Conservation (phyloP, 2,888 invertebrate species). For the Cetonia aurata region DNA sequence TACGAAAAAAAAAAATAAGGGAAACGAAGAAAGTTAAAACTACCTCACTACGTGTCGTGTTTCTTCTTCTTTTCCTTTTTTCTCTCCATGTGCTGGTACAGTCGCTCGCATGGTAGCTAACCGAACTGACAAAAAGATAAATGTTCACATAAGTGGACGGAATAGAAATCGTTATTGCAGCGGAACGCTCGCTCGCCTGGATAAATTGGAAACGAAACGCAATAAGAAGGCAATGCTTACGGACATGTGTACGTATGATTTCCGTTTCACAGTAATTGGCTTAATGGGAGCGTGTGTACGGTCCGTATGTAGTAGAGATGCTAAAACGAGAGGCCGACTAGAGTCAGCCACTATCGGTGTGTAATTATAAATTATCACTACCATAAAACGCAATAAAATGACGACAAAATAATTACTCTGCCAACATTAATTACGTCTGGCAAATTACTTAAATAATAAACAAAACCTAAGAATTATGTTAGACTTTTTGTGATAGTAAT, state of each 20-base stretch:
- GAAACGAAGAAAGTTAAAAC: slow-evolving; percentile 25
- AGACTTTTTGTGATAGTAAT: too few species aligned
- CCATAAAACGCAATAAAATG: slow-evolving; percentile 19
- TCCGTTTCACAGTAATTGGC: slow-evolving; percentile 13
- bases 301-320: background rate
- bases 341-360: slow-evolving; percentile 23
- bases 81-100: slow-evolving; percentile 15
- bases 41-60: slow-evolving; percentile 12
- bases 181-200: slow-evolving; percentile 21
- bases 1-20: slow-evolving; percentile 14
- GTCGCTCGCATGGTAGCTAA: slow-evolving; percentile 22
- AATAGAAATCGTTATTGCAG: slow-evolving; percentile 34
- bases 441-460: slow-evolving; percentile 21
- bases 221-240: slow-evolving; percentile 1
- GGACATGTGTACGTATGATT: slow-evolving; percentile 8
- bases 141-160: slow-evolving; percentile 44
- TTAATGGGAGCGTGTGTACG: background rate
- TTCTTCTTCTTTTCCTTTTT: slow-evolving; percentile 13
- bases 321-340: background rate
- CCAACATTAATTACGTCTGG: slow-evolving; percentile 30
- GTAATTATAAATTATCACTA: slow-evolving; percentile 29
- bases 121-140: slow-evolving; percentile 46
- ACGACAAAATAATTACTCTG: slow-evolving; percentile 17
- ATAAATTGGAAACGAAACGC: slow-evolving; percentile 27
- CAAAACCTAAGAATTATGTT: background rate